Percentiles rank a stretch among this genome's conserved stretches.
Conservation (phyloP, 2,888 invertebrate genomes). For the Caenorhabditis japonica region DNA sequence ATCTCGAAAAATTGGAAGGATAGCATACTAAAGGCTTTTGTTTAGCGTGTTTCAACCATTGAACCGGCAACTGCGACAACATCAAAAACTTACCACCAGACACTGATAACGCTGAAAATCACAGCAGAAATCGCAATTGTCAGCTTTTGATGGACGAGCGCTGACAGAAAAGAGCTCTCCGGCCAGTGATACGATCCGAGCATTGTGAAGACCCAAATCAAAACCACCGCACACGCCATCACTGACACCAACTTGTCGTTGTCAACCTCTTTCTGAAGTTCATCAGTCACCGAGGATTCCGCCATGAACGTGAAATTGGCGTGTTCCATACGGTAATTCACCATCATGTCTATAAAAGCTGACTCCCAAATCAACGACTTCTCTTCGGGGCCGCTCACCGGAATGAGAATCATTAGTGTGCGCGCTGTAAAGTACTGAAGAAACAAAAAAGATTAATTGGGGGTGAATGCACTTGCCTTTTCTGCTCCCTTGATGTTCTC, state of each 20-base stretch:
- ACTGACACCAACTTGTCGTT: conserved; percentile 37
- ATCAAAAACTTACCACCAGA: conserved; percentile 37
- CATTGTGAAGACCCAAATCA: conserved; percentile 23
- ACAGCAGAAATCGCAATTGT: conserved; percentile 20
- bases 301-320: conserved; percentile 34
- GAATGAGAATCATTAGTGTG: conserved; percentile 23
- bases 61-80: not conserved
- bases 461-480: conserved; percentile 6
- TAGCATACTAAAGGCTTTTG: too few relatives aligned
- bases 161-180: conserved; percentile 18
- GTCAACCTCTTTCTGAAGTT: conserved; percentile 25
- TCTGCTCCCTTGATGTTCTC: conserved; percentile 5
- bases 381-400: conserved; percentile 1
- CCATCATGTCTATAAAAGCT: conserved; percentile 29
- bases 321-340: not conserved
- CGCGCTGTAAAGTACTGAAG: conserved; percentile 18
- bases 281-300: conserved; percentile 29
- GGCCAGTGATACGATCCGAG: conserved; percentile 29
- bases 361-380: conserved; percentile 23
- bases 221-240: conserved; percentile 25
- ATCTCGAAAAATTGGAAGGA: too few relatives aligned
- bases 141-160: conserved; percentile 36
- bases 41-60: too few relatives aligned
- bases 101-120: conserved; percentile 30
- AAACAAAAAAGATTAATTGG: not conserved